A percentile compares a stretch with the other conserved stretches of the same genome.
Conservation (phyloP, 2,113 vertebrate species). For the Forbesichthys agassizii region DNA sequence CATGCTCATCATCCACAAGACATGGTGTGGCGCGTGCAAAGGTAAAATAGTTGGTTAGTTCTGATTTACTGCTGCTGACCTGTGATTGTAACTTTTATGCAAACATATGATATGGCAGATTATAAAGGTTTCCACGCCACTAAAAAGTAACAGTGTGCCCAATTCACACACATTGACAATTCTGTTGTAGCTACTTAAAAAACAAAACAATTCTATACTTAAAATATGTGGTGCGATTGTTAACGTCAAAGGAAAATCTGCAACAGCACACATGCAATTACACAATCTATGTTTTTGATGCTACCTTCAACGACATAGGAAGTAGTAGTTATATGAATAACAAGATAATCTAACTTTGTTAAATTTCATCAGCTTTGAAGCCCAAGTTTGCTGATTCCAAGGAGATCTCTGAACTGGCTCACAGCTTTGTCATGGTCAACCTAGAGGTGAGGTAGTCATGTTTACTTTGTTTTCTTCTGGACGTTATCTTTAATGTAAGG, state of each 20-base stretch:
- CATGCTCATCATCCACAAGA: constrained; percentile 97
- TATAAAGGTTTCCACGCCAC: too few species aligned
- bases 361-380: constrained; percentile 83
- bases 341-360: neutral
- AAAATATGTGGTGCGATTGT: too few species aligned
- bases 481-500: neutral
- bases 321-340: neutral
- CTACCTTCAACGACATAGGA: neutral
- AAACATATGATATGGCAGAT: too few species aligned
- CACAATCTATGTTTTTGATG: too few species aligned
- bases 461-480: neutral
- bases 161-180: too few species aligned
- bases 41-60: constrained; percentile 69
- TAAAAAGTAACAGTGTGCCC: too few species aligned
- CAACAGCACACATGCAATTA: too few species aligned
- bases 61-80: neutral
- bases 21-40: constrained; percentile 99
- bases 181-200: too few species aligned
- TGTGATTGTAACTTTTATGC: too few species aligned
- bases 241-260: too few species aligned
- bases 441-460: constrained; percentile 82
- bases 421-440: constrained; percentile 99
- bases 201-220: too few species aligned
- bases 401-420: constrained; percentile 95
- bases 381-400: constrained; percentile 96